Conservation (phyloP, 2,888 invertebrate genomes). For the Escarpia spicata region DNA sequence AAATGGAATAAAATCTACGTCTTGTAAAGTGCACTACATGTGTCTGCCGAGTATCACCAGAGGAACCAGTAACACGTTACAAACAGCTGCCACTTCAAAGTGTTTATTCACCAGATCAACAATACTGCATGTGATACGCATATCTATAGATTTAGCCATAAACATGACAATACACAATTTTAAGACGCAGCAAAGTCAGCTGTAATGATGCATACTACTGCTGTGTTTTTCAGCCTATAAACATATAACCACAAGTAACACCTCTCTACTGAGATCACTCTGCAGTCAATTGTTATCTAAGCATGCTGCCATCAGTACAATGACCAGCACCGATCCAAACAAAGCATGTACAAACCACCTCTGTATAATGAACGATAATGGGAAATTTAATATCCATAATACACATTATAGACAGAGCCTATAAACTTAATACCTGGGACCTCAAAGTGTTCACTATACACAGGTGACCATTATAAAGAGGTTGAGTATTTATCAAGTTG, state of each 20-base stretch:
- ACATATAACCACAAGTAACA: neutral
- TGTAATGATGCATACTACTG: slow-evolving; percentile 9
- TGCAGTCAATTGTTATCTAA: neutral
- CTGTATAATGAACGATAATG: neutral
- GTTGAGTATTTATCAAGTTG: neutral
- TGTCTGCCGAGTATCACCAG: neutral
- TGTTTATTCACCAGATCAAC: neutral
- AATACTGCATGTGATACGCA: neutral
- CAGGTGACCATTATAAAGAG: neutral
- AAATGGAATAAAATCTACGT: too few relatives aligned
- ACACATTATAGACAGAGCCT: neutral
- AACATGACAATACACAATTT: too few relatives aligned
- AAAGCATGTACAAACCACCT: too few relatives aligned
- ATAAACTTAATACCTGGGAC: neutral
- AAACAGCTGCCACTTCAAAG: neutral
- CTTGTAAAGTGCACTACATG: neutral
- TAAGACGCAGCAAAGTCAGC: neutral
- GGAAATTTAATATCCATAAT: neutral
- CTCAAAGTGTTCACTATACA: neutral
- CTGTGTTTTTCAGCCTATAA: neutral
- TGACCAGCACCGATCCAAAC: too few relatives aligned
- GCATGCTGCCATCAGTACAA: neutral
- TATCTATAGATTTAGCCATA: neutral
- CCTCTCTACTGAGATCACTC: neutral
- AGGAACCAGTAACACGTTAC: neutral